Evolutionary conservation across 2,113 vertebrate species (phyloP), one percentile per base, ranked within the genome.

Genomic region (Entelurus aequoreus): DNA sequence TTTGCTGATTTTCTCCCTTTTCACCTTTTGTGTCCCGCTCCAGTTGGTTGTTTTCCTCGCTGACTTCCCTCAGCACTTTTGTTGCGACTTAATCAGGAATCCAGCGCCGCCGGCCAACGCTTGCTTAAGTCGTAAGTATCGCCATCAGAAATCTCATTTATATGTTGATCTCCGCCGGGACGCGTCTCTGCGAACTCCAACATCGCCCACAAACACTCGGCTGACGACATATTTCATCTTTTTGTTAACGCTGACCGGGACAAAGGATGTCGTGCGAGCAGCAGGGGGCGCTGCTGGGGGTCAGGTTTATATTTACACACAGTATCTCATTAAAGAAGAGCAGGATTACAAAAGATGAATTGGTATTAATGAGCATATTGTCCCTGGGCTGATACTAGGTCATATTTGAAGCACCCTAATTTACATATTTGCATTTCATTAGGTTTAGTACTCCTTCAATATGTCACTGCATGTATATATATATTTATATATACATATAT

Each of bases 21-120:
- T 57, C 38, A 57, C 38, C 37, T 57, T 57, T 44, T 46, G 38
- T 57, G 16, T 57, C 55, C 4, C 11, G 44, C 44, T 57, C 10
- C 11, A 44, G 44, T 57, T 57, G 44, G n/a, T 44, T 46, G 16
- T 57, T 42, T 44, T 38, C 44, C 11, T 57, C 11, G 38, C 19
- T 44, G n/a, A 12, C 54, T 44, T 57, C 28, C 38, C 55, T 57
- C 55, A 57, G 40, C 55, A 46, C 40, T 57, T 28, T 44, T 57
- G 55, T 19, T 4, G 11, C 8, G 10, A 19, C 55, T 57, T 44
- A 40, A 37, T 54, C 52, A 57, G 21, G 44, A 9, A 57, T 57
- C 44, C 40, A 57, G 10, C 5, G 40, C 49, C 49, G 16, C 49
- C 49, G 3, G 49, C 49, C 0, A 36, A 53, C 5, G 35, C 51